phyloP scores from a whole-genome alignment of 53 echinoderm and acorn worm genomes.

The Arbacia lixula region DNA sequence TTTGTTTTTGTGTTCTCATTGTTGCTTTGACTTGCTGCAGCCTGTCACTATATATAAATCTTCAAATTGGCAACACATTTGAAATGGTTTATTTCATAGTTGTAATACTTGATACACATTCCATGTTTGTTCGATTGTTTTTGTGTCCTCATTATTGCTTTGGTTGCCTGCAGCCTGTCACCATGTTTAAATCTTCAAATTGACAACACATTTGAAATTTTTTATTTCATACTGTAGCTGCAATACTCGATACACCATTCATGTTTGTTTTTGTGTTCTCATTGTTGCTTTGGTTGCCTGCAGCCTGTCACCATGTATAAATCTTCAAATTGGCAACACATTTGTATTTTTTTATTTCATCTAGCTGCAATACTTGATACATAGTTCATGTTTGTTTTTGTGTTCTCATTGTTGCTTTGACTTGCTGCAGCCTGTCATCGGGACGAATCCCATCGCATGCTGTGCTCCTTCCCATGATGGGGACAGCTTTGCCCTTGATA shows the following conservation, averaged over 20 bases:
- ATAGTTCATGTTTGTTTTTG: no score
- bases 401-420: no score
- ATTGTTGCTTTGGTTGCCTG: no score
- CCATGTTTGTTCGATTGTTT: no score
- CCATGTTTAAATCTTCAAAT: not conserved
- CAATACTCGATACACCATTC: no score
- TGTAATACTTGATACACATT: no score
- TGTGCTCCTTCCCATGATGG: conserved; percentile 70
- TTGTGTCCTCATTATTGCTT: no score
- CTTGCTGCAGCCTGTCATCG: conserved; percentile 17
- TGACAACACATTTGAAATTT: not conserved
- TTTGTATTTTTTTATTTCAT: not conserved
- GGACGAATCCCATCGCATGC: conserved; percentile 80
- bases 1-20: no score
- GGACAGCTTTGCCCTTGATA: conserved; percentile 83
- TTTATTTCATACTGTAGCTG: not conserved
- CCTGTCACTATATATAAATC: not conserved
- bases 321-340: not conserved
- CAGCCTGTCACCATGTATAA: not conserved
- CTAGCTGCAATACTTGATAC: no score
- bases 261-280: no score
- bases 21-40: no score
- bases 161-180: no score
- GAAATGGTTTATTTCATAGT: not conserved
- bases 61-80: not conserved